Evolutionary conservation across 2,888 invertebrate species (phyloP).

Genomic region (Drosophila hamatofila): DNA sequence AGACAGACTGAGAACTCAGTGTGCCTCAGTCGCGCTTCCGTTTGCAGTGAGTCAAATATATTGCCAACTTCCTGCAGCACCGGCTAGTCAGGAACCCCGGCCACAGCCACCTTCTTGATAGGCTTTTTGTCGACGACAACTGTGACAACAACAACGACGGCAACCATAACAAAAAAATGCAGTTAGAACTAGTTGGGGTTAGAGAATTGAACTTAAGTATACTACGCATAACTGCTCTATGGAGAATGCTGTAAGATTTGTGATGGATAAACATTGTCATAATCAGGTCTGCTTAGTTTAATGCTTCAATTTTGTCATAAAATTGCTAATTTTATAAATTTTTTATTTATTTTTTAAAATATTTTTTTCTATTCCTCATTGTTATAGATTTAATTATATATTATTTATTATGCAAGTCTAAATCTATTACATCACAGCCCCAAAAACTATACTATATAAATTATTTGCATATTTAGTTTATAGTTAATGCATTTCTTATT

Average conservation of each 20-base stretch:
- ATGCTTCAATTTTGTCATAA: not conserved
- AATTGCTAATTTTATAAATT: too few relatives aligned
- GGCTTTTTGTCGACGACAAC: conserved; percentile 60
- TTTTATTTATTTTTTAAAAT: too few relatives aligned
- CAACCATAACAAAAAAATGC: conserved; percentile 28
- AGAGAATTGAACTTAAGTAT: conserved; percentile 15
- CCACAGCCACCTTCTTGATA: conserved; percentile 63
- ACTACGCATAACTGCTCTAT: conserved; percentile 25
- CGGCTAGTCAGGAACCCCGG: conserved; percentile 40
- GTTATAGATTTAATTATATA: too few relatives aligned
- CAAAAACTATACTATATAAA: conserved; percentile 27
- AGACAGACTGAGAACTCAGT: conserved; percentile 30
- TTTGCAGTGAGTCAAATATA: conserved; percentile 81
- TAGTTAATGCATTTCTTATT: too few relatives aligned
- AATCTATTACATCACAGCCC: not conserved
- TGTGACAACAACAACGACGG: conserved; percentile 26
- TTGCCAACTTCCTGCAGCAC: conserved; percentile 81
- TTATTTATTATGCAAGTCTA: too few relatives aligned
- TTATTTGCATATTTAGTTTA: not conserved
- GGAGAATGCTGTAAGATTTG: not conserved
- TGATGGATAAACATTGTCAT: not conserved
- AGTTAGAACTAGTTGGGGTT: not conserved
- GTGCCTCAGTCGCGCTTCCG: conserved; percentile 73
- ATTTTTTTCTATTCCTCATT: too few relatives aligned
- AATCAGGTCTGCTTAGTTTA: too few relatives aligned